Conservation (phyloP, 23 tunicate species). For the Oikopleura dioica region DNA sequence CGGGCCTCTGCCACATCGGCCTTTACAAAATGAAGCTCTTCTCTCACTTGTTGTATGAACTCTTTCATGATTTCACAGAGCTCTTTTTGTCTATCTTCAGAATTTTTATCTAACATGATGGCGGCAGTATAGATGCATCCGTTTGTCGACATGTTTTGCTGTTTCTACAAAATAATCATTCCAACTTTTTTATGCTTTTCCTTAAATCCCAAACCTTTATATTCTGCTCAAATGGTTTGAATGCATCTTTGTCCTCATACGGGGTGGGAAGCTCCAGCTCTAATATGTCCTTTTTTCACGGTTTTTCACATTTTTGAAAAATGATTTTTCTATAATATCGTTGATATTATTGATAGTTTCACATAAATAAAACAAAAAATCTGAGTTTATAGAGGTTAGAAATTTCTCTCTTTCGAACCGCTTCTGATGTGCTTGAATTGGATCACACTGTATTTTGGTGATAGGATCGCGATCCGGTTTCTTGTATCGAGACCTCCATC, state of each 20-base stretch:
- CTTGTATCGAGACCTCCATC: not conserved
- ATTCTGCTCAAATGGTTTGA: not conserved
- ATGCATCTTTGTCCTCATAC: not conserved
- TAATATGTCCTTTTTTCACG: too few species aligned
- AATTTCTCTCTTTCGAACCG: not conserved
- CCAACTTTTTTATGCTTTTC: too few species aligned
- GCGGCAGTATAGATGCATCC: not conserved
- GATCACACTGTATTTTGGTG: not conserved
- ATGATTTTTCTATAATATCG: too few species aligned
- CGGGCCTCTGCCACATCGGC: not conserved
- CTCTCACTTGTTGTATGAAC: not conserved
- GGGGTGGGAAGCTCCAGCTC: too few species aligned
- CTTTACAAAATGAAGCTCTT: not conserved
- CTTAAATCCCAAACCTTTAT: too few species aligned
- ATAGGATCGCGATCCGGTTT: not conserved
- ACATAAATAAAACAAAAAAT: too few species aligned
- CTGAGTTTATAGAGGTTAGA: too few species aligned
- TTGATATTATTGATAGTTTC: too few species aligned
- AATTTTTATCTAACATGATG: not conserved
- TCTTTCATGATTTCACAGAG: not conserved
- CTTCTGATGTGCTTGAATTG: not conserved
- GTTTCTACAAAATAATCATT: too few species aligned
- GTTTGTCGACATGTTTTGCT: not conserved
- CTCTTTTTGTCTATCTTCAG: not conserved
- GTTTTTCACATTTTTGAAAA: too few species aligned